phyloP scores from a whole-genome alignment of 2,888 invertebrate species.

The Chloromyia formosa region DNA sequence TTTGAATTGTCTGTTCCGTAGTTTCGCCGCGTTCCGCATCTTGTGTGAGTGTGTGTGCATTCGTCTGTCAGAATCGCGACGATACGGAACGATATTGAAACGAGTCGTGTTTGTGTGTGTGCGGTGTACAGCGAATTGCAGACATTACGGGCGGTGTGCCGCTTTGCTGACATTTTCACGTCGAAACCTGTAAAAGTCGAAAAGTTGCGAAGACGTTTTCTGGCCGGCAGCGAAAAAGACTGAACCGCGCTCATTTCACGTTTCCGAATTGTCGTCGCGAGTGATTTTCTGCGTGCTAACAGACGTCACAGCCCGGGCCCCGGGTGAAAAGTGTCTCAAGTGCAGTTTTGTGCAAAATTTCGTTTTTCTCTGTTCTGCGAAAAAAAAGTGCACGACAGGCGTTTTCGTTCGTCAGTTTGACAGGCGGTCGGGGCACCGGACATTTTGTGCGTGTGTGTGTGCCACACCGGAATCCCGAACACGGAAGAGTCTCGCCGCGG shows the following conservation, averaged over 20 bases:
- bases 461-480: constrained; percentile 23
- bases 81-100: not conserved
- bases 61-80: no score
- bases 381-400: no score
- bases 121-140: no score
- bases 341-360: no score
- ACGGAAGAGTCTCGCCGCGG: constrained; percentile 14
- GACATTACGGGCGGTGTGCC: constrained; percentile 37
- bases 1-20: not conserved
- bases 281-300: not conserved
- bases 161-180: constrained; percentile 37
- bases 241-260: no score
- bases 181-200: constrained; percentile 30
- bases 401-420: not conserved
- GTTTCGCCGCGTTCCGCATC: not conserved
- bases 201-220: not conserved
- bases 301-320: not conserved
- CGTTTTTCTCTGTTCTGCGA: no score
- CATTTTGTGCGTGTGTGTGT: constrained; percentile 23
- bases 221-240: not conserved
- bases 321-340: no score
- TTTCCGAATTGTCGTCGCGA: not conserved
- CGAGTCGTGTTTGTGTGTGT: no score
- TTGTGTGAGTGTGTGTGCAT: no score
- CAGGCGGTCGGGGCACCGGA: not conserved